Evolutionary conservation across 2,888 invertebrate species (phyloP).

Genomic region (Hemaris fuciformis): DNA sequence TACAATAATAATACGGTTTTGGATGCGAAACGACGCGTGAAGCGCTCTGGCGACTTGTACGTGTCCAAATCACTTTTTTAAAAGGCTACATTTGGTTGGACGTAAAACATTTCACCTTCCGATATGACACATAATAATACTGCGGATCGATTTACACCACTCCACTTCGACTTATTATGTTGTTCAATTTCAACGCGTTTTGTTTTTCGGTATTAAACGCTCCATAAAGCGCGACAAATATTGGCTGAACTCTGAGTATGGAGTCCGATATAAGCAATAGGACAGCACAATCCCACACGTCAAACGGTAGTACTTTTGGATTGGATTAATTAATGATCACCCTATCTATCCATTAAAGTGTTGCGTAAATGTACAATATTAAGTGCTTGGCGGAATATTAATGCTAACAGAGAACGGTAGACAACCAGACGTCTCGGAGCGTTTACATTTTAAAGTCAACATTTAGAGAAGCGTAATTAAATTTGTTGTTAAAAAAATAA

Average conservation of each 20-base stretch:
- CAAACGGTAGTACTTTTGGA: background rate
- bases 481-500: constrained; percentile 37
- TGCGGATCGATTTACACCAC: constrained; percentile 27
- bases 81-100: constrained; percentile 43
- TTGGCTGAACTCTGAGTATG: background rate
- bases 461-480: constrained; percentile 31
- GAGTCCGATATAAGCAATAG: background rate
- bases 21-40: constrained; percentile 53
- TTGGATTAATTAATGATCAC: background rate
- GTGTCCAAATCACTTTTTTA: constrained; percentile 50
- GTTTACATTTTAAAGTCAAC: constrained; percentile 6
- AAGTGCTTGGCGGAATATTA: background rate
- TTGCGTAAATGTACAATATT: background rate
- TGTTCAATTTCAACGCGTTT: constrained; percentile 15
- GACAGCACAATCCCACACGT: background rate
- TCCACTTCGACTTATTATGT: constrained; percentile 20
- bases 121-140: constrained; percentile 65
- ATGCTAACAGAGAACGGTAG: background rate
- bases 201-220: background rate
- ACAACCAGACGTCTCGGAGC: background rate
- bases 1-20: constrained; percentile 64
- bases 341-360: background rate
- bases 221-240: background rate
- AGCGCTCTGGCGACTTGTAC: constrained; percentile 46
- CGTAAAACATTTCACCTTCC: constrained; percentile 54